Evolutionary conservation across 2,888 invertebrate genomes (phyloP), one percentile per base, ranked within the genome.

Genomic region (Platycnemis pennipes): DNA sequence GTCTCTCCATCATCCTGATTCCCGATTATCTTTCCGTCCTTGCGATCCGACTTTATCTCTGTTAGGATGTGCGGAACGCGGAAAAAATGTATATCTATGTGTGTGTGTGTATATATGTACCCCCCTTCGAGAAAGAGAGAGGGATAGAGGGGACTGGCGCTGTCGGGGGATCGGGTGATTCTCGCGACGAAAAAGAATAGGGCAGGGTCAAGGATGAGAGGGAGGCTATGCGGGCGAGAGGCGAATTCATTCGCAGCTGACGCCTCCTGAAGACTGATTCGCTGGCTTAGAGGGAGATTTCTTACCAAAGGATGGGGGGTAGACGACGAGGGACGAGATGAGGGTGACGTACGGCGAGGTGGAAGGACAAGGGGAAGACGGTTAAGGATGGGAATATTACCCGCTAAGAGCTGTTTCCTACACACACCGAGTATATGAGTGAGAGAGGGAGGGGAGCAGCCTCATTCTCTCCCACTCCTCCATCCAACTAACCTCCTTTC

Each of bases 201-300:
- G 42, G 44, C 19, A 42, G 42, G 86, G 42, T 86, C 86, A 86
- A 86, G 86, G 42, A 86, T 44, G 86, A 42, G n/a, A n/a, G 42
- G 4, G 86, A 86, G 42, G 63, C 26, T 42, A n/a, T 42, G 13
- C 86, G 37, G 19, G 31, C 77, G 77, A n/a, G 77, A 85, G 37
- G 85, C 42, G 42, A 85, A 85, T 37, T 85, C 37, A 37, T 85
- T 42, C 42, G 19, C 85, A 85, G 85, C 85, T 85, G 85, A 85
- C 42, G 16, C 86, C 42, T 22, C 4, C 42, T 86, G 86, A 86
- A 19, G 44, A 86, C 19, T 22, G 77, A 77, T 77, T 77, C 77
- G 77, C 77, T 77, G 77, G 77, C 77, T 77, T 77, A 77, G 31
- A n/a, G 77, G 77, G 13, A n/a, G 77, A 77, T 37, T 31, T 77